Conservation (phyloP, 2,797 vertebrate genomes). For the Epinephelus malabaricus region DNA sequence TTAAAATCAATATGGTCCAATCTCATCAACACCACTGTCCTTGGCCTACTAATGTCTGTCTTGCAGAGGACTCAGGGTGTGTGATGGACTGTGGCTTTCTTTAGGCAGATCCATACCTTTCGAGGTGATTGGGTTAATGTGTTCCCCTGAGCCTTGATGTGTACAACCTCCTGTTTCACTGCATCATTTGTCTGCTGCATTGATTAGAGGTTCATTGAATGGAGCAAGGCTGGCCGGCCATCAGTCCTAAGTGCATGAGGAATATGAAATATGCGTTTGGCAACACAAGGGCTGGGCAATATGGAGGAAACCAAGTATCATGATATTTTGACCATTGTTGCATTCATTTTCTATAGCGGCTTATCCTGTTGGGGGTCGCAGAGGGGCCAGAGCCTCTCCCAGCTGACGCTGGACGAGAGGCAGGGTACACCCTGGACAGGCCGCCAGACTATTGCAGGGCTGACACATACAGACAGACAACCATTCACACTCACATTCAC, state of each 20-base stretch:
- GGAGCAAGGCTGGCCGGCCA: slow-evolving; percentile 28
- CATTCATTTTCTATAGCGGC: too few relatives aligned
- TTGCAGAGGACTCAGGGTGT: slow-evolving; percentile 36
- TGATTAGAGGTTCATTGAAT: slow-evolving; percentile 63
- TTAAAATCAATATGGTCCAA: slow-evolving; percentile 81
- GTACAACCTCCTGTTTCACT: slow-evolving; percentile 52
- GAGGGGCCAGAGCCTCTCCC: too few relatives aligned
- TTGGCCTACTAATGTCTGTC: slow-evolving; percentile 61
- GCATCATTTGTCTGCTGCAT: slow-evolving; percentile 68
- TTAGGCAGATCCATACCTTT: slow-evolving; percentile 66
- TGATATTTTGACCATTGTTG: too few relatives aligned
- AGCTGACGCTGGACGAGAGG: too few relatives aligned
- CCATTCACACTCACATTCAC: too few relatives aligned
- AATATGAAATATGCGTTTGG: slow-evolving; percentile 44
- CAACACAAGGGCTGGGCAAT: too few relatives aligned
- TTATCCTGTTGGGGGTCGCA: too few relatives aligned
- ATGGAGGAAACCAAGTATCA: too few relatives aligned
- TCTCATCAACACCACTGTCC: slow-evolving; percentile 77
- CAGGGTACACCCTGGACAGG: too few relatives aligned
- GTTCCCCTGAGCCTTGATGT: slow-evolving; percentile 52
- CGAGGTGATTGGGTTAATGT: slow-evolving; percentile 71
- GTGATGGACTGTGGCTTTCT: slow-evolving; percentile 64
- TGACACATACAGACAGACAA: too few relatives aligned
- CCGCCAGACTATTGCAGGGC: too few relatives aligned
- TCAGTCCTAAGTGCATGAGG: slow-evolving; percentile 27